Percentiles rank a stretch among this genome's conserved stretches.
These are phyloP conservation scores for Dendrolimus pini DNA, from an alignment of 2,888 invertebrate species.

Conservation along the genomic window DNA sequence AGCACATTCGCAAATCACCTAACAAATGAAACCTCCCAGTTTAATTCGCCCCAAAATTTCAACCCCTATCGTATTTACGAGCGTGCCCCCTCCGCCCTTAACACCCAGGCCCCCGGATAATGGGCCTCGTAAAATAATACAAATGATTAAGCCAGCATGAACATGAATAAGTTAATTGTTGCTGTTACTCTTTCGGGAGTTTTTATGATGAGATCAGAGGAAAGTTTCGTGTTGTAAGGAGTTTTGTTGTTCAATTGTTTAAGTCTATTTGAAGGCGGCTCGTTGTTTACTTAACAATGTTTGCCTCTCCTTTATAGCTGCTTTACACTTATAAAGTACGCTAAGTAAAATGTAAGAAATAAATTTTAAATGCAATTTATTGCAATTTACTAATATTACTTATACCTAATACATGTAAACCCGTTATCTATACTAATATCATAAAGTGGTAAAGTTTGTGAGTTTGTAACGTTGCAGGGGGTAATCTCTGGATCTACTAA, in stretches of 20 bases:
- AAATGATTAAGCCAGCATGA: slow-evolving; percentile 65
- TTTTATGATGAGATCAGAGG: slow-evolving; percentile 3
- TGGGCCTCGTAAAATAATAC: slow-evolving; percentile 71
- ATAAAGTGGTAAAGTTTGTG: no score
- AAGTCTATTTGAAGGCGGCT: no score
- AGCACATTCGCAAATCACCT: slow-evolving; percentile 28
- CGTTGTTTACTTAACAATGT: no score
- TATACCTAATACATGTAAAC: no score
- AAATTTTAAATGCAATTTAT: no score
- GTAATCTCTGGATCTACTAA: no score
- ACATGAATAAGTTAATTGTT: slow-evolving; percentile 70
- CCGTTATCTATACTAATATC: no score
- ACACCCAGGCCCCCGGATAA: slow-evolving; percentile 50
- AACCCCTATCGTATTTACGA: slow-evolving; percentile 46
- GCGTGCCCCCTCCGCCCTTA: slow-evolving; percentile 4
- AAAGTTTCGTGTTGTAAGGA: neutral
- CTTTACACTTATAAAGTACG: no score
- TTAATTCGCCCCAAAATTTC: slow-evolving; percentile 36
- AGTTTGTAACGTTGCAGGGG: no score
- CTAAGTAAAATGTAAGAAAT: no score
- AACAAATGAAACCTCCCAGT: slow-evolving; percentile 35
- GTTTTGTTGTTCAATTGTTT: slow-evolving; percentile 4
- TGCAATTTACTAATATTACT: no score
- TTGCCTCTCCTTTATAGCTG: no score
- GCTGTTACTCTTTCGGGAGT: slow-evolving; percentile 26